Evolutionary conservation across 2,888 invertebrate genomes (phyloP), one percentile per base, ranked within the genome.

Genomic region (Ganaspis brasiliensis): DNA sequence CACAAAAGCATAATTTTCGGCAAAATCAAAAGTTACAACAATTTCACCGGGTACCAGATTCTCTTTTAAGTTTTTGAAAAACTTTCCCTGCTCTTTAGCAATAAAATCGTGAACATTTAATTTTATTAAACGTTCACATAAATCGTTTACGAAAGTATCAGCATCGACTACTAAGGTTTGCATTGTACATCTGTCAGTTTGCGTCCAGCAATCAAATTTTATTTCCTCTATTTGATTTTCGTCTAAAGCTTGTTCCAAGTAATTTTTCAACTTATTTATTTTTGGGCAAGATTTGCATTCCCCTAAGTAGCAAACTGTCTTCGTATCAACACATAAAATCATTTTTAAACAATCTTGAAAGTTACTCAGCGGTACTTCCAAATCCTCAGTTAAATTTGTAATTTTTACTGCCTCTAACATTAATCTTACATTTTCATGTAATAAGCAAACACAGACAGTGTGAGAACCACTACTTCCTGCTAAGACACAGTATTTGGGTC

Each of bases 361-460:
- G 1, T 45, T 14, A 8, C 19, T 37, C 12, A 56, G 21, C 10
- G 74, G 21, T 14, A 61, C n/a, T 55, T 75, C 40, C 12, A 35
- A 49, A n/a, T 24, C 31, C n/a, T 37, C 67, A 16, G 75, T 59
- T 24, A 35, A 55, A n/a, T 67, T 70, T 70, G 67, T 59, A 14
- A 37, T 26, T 14, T 52, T 52, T 10, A 52, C 14, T 31, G 52
- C 49, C 8, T 37, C 52, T n/a, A 74, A 35, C 71, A 79, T 72
- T n/a, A 82, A 55, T 21, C 76, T 73, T 3, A 81, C 74, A 76
- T 80, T 81, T 74, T 81, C 78, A 59, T 80, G 76, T 14, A 24
- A 49, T 6, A 73, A 71, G 61, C 82, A 82, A 14, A 80, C 74
- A 40, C 78, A 78, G 12, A 31, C 31, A 31, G 31, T 31, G 6